phyloP scores from a whole-genome alignment of 2,888 invertebrate species.

The Sussaba pulchella region DNA sequence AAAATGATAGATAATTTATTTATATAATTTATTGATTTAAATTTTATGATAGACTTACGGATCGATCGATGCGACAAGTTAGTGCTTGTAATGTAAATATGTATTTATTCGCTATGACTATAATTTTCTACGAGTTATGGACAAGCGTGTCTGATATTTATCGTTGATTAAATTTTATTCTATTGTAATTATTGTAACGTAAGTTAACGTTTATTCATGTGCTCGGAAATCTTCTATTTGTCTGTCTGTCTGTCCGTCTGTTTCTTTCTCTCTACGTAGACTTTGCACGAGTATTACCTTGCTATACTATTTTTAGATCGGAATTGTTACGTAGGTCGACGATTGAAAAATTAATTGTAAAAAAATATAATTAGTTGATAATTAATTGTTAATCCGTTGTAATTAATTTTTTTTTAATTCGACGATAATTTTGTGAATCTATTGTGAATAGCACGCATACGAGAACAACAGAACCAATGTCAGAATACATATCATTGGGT shows the following conservation, averaged over 20 bases:
- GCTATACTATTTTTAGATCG: slow-evolving; percentile 33
- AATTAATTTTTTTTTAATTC: too few species aligned
- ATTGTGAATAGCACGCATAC: neutral
- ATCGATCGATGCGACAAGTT: slow-evolving; percentile 38
- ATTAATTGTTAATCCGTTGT: too few species aligned
- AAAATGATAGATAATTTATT: too few species aligned
- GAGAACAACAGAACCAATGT: neutral
- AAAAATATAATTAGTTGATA: neutral
- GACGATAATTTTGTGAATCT: slow-evolving; percentile 25
- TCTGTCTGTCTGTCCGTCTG: slow-evolving; percentile 22
- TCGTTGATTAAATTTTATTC: slow-evolving; percentile 36
- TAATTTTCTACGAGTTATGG: slow-evolving; percentile 52
- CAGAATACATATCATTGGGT: slow-evolving; percentile 26
- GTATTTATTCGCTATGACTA: slow-evolving; percentile 62
- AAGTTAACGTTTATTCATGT: slow-evolving; percentile 17
- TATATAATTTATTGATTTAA: too few species aligned
- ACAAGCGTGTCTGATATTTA: slow-evolving; percentile 34
- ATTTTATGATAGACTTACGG: slow-evolving; percentile 18
- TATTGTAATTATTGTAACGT: slow-evolving; percentile 2
- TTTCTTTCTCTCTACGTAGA: slow-evolving; percentile 24
- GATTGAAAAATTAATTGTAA: slow-evolving; percentile 28
- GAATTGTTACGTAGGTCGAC: slow-evolving; percentile 13
- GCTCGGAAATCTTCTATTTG: slow-evolving; percentile 21
- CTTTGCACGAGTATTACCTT: slow-evolving; percentile 57
- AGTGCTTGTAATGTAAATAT: slow-evolving; percentile 61